Conservation (phyloP, 2,797 vertebrate genomes). For the Gallinago stenura region DNA sequence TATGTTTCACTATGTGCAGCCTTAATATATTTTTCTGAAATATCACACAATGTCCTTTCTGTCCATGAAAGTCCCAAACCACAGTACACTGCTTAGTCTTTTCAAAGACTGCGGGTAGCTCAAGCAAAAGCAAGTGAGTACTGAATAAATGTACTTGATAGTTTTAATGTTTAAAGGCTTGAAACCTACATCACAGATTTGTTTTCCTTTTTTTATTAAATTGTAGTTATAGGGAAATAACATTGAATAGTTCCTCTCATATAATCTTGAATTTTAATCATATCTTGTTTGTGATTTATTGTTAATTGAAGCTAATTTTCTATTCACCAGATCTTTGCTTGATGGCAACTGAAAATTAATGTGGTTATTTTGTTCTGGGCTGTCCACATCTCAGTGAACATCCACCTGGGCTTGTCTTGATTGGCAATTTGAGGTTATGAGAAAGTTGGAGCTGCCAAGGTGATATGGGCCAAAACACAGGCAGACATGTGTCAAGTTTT, state of each 20-base stretch:
- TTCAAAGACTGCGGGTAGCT: background rate
- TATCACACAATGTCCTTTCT: background rate
- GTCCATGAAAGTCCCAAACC: background rate
- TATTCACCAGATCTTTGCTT: background rate
- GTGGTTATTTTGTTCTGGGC: background rate
- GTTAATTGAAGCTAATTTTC: background rate
- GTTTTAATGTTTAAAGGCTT: background rate
- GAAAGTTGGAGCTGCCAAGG: background rate
- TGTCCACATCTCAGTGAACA: background rate
- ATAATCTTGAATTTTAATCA: background rate
- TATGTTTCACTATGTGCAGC: fast-evolving
- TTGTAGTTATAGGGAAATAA: background rate
- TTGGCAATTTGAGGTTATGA: background rate
- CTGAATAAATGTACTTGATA: background rate
- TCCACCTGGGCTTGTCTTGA: background rate
- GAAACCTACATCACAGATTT: background rate
- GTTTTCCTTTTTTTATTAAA: background rate
- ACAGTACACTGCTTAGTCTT: background rate
- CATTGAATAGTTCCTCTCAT: background rate
- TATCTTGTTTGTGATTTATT: background rate
- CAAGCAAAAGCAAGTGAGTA: background rate
- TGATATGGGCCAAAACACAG: background rate
- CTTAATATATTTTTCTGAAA: background rate
- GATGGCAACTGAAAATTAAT: background rate
- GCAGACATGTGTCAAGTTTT: background rate